Base-by-base conservation (phyloP, 1,140 invertebrate genomes). In the Rhagoletis zephyria region DNA sequence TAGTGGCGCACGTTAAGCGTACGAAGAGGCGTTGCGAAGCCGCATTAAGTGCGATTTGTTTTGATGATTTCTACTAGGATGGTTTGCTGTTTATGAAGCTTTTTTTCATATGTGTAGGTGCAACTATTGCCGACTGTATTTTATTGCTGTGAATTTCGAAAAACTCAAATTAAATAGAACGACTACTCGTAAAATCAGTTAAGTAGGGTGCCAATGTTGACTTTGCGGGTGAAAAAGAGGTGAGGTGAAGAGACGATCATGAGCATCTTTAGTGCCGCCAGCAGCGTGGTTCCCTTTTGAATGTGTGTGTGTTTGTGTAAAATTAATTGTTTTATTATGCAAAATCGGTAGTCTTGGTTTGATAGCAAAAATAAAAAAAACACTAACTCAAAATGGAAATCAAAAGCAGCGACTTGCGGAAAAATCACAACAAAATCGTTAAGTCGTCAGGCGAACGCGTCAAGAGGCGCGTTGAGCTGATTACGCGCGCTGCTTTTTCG, bases 251-350 rank as follows among this genome's bases (percentile, higher is more conserved):
- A 30, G 30, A 30, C 30, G 30, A 30, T 0, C 30, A 30, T 30
- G n/a, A 10, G 48, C 48, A 19, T 9, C 12, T 4, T n/a, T 16
- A 63, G 61, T 63, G 61, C 61, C 61, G n/a, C 61, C 61, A 63
- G 1, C 12, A 63, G n/a, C 61, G 1, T 16, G 61, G 61, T n/a
- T 3, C 74, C 74, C 74, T 81, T 81, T 81, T 81, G 40, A n/a
- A 2, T 81, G 48, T 51, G 48, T 19, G 7, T 10, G 45, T 81
- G 45, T 77, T 45, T 81, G 74, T 85, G 30, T 30, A 48, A 85
- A 85, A 85, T 63, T 85, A 85, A 85, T 85, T 85, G 85, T 85
- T 85, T 85, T 85, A 85, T 85, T 85, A 85, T 85, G 85, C 85
- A 85, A 85, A 85, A 81, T 81, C 48, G 60, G 30, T 85, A 60